These are phyloP conservation scores for Lithophane leautieri DNA, from an alignment of 2,888 invertebrate species.

Conservation along the genomic window DNA sequence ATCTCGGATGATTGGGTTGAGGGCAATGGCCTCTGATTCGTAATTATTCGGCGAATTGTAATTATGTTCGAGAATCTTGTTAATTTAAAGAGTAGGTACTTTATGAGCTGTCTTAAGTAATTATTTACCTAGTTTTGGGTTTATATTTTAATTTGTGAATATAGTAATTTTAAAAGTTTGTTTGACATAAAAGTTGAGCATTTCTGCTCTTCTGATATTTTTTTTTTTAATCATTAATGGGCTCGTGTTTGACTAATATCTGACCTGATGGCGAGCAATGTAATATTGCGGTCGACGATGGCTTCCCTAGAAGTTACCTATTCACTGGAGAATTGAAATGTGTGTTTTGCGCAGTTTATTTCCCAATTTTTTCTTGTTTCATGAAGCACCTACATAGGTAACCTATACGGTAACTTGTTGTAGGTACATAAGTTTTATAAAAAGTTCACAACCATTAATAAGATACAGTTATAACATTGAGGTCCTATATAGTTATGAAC, in stretches of 20 bases:
- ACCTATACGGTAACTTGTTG: no score
- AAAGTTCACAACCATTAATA: no score
- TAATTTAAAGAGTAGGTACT: slow-evolving; percentile 7
- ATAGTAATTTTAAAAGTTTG: neutral
- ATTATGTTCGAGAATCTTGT: slow-evolving; percentile 27
- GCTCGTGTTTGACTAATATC: neutral
- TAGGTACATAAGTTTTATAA: no score
- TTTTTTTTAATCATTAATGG: neutral
- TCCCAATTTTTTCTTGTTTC: neutral
- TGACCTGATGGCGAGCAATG: neutral
- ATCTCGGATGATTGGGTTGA: slow-evolving; percentile 45
- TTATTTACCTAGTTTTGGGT: neutral
- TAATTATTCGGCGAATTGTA: slow-evolving; percentile 24
- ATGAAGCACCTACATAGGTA: neutral
- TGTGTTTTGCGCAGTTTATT: neutral
- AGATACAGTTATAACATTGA: no score
- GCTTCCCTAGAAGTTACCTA: neutral
- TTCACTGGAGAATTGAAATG: neutral
- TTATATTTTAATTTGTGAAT: slow-evolving; percentile 5
- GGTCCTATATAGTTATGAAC: no score
- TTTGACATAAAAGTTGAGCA: neutral
- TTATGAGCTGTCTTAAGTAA: neutral
- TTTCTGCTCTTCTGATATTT: neutral
- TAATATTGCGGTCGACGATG: neutral
- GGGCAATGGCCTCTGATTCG: slow-evolving; percentile 26